Conservation (phyloP, 2,797 vertebrate species). For the Rhabdomys pumilio region DNA sequence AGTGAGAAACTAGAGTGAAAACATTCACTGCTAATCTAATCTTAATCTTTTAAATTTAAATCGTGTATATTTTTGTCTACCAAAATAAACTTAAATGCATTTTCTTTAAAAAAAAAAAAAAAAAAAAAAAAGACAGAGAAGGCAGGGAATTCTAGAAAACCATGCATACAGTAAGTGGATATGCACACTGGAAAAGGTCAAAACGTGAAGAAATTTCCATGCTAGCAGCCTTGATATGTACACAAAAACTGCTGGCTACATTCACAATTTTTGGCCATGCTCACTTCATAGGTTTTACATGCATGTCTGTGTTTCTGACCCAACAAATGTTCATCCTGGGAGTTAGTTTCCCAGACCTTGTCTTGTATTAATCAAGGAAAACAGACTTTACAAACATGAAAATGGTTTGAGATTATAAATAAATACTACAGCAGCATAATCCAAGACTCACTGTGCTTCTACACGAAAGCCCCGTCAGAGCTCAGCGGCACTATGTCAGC, state of each 20-base stretch:
- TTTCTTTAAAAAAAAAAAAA: background rate
- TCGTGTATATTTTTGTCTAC: background rate
- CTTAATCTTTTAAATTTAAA: conserved; percentile 32
- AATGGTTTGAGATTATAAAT: conserved; percentile 34
- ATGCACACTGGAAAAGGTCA: background rate
- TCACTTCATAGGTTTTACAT: conserved; percentile 17
- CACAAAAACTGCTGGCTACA: background rate
- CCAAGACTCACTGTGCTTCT: background rate
- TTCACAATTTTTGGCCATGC: background rate
- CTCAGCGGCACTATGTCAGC: background rate
- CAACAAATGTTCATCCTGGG: conserved; percentile 15
- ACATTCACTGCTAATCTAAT: background rate
- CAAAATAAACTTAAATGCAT: conserved; percentile 16
- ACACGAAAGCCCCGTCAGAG: background rate
- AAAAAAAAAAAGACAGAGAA: background rate
- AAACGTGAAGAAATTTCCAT: background rate
- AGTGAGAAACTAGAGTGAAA: background rate
- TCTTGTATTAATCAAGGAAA: conserved; percentile 34
- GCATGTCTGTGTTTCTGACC: conserved; percentile 36
- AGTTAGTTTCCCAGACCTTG: background rate
- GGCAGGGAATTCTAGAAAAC: background rate
- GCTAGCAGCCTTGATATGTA: background rate
- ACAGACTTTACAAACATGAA: background rate
- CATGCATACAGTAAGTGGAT: background rate
- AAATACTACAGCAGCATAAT: conserved; percentile 25